Evolutionary conservation across 2,888 invertebrate genomes (phyloP).

Genomic region (Brenthis daphne): DNA sequence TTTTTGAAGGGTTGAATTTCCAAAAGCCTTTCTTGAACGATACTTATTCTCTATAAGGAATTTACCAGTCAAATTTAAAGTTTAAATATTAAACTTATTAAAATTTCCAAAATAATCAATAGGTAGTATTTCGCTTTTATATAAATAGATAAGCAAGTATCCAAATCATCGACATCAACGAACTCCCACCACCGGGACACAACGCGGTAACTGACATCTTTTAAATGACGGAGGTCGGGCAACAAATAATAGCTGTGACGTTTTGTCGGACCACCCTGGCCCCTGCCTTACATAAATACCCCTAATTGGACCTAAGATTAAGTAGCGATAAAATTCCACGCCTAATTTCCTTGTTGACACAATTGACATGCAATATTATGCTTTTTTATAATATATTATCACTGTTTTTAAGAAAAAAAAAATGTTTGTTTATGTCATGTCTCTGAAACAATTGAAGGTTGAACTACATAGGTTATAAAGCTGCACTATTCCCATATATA

Average conservation of each 20-base stretch:
- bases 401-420: background rate
- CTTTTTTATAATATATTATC: background rate
- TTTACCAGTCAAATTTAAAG: no score
- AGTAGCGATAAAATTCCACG: constrained; percentile 59
- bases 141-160: constrained; percentile 25
- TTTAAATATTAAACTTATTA: no score
- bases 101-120: no score
- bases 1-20: no score
- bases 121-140: no score
- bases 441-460: no score
- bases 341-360: constrained; percentile 45
- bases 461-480: no score
- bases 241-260: constrained; percentile 50
- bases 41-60: no score
- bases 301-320: constrained; percentile 72
- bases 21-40: no score
- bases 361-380: constrained; percentile 5
- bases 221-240: constrained; percentile 70
- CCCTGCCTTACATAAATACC: constrained; percentile 68
- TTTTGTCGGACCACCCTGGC: constrained; percentile 66
- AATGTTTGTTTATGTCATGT: background rate
- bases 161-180: constrained; percentile 44
- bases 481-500: no score
- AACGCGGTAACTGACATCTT: constrained; percentile 64
- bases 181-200: constrained; percentile 50